Evolutionary conservation across 2,888 invertebrate species (phyloP), one percentile per base, ranked within the genome.

Genomic region (Corbicula japonica): DNA sequence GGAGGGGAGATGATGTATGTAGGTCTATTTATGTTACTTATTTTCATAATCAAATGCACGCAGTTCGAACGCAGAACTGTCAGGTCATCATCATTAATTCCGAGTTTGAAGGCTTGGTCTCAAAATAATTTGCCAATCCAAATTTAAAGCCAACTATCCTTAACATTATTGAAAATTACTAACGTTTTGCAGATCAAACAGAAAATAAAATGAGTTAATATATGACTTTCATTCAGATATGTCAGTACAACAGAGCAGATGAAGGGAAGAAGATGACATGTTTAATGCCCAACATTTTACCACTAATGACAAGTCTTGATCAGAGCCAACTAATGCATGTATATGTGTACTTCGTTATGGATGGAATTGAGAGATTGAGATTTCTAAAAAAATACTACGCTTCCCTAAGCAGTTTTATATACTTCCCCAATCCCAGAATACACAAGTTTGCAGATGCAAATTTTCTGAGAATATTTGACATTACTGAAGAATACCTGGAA

Each of bases 311-410:
- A 0, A 72, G 71, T 5, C 70, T 83, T 26, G 85, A 78, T 12
- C 76, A 83, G 15, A 50, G 50, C 26, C 44, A 70, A 15, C 86
- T 89, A 2, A 74, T 87, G 12, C 74, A 73, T 61, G 83, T 88
- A 5, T 81, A 88, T 56, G 48, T 92, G 26, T 86, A 83, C 65
- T 92, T 93, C 68, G 35, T 85, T 4, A 92, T 93, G 93, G 94
- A 94, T 73, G 92, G 91, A 0, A 93, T 93, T 5, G 74, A 78
- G 12, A 69, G 81, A 0, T 77, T 91, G 23, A 58, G 72, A 6
- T 74, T 85, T 4, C 54, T 84, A 21, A 75, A 75, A 0, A 48
- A 46, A 0, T 52, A 32, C 4, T 60, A 86, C 8, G 80, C 81
- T 2, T 18, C 75, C 3, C 65, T 89, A 10, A 86, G 86, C 8